These are phyloP conservation scores for Pelusios castaneus DNA, from an alignment of 2,113 vertebrate genomes.

Conservation along the genomic window DNA sequence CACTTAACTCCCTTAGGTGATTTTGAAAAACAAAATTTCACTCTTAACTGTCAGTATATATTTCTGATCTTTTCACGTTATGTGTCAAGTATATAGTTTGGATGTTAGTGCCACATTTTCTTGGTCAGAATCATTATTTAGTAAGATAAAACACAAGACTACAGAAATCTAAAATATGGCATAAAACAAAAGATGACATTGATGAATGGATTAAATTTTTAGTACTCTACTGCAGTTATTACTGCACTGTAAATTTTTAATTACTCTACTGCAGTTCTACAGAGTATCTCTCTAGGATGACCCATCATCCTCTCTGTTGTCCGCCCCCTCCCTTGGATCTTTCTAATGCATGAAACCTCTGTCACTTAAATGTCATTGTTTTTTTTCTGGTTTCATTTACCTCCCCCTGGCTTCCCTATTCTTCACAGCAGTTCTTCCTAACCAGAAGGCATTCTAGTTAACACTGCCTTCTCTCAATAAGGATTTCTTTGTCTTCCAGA, in stretches of 20 bases:
- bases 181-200: neutral
- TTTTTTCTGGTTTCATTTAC: neutral
- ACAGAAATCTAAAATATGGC: neutral
- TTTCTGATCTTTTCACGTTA: neutral
- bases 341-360: neutral
- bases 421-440: neutral
- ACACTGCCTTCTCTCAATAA: too few species aligned
- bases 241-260: neutral
- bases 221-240: neutral
- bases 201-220: slow-evolving; percentile 15
- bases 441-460: too few species aligned
- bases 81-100: neutral
- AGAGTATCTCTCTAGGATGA: neutral
- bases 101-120: neutral
- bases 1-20: rapidly evolving
- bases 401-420: neutral
- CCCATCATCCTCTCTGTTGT: rapidly evolving
- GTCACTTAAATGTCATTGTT: neutral
- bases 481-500: too few species aligned
- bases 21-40: neutral
- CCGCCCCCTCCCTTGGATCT: neutral
- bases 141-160: neutral
- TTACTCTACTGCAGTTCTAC: neutral
- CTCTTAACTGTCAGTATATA: neutral
- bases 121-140: neutral